These are phyloP conservation scores for Takifugu bimaculatus DNA, from an alignment of 2,113 vertebrate genomes.

Conservation along the genomic window DNA sequence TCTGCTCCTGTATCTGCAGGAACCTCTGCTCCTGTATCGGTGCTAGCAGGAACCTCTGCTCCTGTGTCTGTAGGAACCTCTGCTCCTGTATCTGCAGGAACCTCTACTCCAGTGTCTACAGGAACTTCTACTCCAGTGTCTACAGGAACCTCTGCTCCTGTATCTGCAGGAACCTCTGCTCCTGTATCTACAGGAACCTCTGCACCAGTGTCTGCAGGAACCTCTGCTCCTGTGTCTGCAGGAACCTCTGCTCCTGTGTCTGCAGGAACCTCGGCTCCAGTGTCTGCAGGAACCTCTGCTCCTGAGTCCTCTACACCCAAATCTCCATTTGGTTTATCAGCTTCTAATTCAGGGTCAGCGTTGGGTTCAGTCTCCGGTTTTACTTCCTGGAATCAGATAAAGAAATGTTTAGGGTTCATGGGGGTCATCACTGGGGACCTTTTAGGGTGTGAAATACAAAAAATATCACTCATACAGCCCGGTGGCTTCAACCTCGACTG, in stretches of 20 bases:
- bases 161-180: neutral
- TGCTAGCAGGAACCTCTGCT: neutral
- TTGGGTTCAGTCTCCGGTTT: neutral
- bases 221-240: neutral
- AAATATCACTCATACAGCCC: too few species aligned
- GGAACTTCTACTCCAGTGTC: neutral
- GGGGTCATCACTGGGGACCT: too few species aligned
- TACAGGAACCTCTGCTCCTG: neutral
- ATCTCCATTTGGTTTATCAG: neutral
- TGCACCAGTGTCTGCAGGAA: neutral
- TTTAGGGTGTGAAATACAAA: too few species aligned
- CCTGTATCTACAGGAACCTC: neutral
- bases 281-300: neutral
- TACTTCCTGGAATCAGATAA: constrained; percentile 8
- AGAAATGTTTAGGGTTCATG: neutral
- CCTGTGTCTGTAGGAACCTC: neutral
- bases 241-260: neutral
- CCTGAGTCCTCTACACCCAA: neutral
- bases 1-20: neutral
- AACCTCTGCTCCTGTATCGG: neutral
- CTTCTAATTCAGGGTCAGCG: neutral
- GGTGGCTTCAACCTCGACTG: too few species aligned
- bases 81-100: neutral
- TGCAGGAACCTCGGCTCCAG: neutral
- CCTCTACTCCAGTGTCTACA: too few species aligned